These are phyloP conservation scores for Anthoscopus minutus DNA, from an alignment of 2,113 vertebrate species.

Conservation along the genomic window DNA sequence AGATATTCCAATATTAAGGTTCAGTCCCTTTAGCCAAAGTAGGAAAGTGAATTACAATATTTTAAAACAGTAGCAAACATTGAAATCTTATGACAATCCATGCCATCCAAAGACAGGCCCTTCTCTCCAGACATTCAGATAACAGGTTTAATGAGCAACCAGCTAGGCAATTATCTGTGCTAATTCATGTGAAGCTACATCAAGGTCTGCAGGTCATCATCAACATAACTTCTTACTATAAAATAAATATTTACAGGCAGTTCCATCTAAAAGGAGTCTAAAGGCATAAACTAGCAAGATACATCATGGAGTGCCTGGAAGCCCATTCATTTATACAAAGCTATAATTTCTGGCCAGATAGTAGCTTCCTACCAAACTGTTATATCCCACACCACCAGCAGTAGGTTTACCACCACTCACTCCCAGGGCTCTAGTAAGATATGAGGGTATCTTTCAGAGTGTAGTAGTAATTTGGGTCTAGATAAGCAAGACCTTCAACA, in stretches of 20 bases:
- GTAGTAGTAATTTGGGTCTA: background rate
- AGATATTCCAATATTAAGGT: background rate
- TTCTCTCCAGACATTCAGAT: background rate
- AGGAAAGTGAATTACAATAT: background rate
- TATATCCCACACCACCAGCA: background rate
- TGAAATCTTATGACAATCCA: background rate
- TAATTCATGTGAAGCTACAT: background rate
- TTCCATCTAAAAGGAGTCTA: background rate
- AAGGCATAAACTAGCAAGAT: background rate
- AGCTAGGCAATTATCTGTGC: background rate
- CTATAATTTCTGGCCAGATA: background rate
- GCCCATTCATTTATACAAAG: background rate
- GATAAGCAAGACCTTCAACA: background rate
- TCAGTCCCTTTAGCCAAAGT: background rate
- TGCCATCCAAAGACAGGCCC: background rate
- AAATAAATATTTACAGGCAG: background rate
- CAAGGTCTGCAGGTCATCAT: background rate
- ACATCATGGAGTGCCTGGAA: accelerated
- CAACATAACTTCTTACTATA: background rate
- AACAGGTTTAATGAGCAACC: background rate
- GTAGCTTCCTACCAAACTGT: background rate
- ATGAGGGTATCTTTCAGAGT: background rate
- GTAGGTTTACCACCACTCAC: background rate
- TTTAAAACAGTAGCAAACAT: background rate
- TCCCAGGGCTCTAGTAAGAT: background rate